Base-by-base conservation (phyloP, 1,140 invertebrate genomes). In the Musca vetustissima region DNA sequence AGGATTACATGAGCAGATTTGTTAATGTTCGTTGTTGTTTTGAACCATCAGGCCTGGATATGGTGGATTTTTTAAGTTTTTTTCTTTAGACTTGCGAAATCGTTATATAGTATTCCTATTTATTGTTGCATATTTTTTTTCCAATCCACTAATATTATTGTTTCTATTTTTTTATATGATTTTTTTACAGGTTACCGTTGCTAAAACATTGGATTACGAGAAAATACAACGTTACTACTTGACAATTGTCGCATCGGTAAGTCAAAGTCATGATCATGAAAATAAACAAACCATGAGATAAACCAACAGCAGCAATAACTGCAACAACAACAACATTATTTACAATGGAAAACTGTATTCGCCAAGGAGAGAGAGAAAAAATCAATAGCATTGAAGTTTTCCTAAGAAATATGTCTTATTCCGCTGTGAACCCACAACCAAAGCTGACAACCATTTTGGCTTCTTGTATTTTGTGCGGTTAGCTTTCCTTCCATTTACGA, bases 191-290 rank as follows among this genome's bases (percentile, higher is more conserved):
- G 89, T 97, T 69, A 94, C 92, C 11, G 89, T 97, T n/a, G 93
- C 93, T 76, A 89, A 91, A 73, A 93, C 89, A 25, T 85, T 97
- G 74, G 94, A 97, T 84, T 97, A 91, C 81, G 94, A 97, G 80
- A 91, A 89, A 76, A 93, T 90, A n/a, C 90, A 94, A 79, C 88
- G 91, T 73, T 96, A 94, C 83, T 90, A 94, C 78, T 88, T 97
- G 77, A 95, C 93, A 69, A 90, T 96, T 78, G 88, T 95, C 70
- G 94, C 93, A 70, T 91, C 92, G 83, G 94, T 96, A 85, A 92
- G 92, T 91, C 47, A n/a, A 64, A 36, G 2, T 48, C 57, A 61
- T 48, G 57, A 61, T 61, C 57, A 68, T 47, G 28, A 15, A 43
- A 17, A 67, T 47, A 9, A 48, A 47, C 52, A 15, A 47, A 57